Conservation (phyloP, 2,797 vertebrate genomes). For the Phylloscopus collybita region DNA sequence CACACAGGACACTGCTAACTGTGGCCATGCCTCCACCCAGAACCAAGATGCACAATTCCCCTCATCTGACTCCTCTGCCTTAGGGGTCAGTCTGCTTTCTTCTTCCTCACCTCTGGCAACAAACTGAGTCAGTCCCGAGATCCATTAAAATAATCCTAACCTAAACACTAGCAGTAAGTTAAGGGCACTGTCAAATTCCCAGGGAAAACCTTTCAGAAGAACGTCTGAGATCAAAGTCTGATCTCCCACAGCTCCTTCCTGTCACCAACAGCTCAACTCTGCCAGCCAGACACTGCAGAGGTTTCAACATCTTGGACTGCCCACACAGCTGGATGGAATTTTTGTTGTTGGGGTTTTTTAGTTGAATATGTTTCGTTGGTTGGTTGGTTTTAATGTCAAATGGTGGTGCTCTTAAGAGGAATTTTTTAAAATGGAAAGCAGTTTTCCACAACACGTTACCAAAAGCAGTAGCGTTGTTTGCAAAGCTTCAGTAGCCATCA, state of each 20-base stretch:
- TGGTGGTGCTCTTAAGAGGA: not conserved
- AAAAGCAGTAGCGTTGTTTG: not conserved
- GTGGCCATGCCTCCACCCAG: not conserved
- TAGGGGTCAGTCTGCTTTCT: not conserved
- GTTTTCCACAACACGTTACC: accelerated
- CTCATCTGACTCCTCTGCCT: not conserved
- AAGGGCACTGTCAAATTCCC: not conserved
- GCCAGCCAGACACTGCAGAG: not conserved
- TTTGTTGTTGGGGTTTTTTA: not conserved
- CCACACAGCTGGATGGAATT: no score
- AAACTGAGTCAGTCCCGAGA: not conserved
- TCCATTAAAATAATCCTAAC: not conserved
- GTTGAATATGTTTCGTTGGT: not conserved
- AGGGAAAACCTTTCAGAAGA: not conserved
- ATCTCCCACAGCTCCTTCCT: not conserved
- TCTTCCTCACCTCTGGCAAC: accelerated
- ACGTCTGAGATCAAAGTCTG: not conserved
- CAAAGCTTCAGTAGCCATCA: not conserved
- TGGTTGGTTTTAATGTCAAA: not conserved
- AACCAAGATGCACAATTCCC: accelerated
- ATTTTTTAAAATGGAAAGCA: not conserved
- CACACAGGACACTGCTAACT: accelerated
- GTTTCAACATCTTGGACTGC: not conserved
- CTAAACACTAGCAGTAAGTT: not conserved
- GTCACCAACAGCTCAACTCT: not conserved